Evolutionary conservation across 2,888 invertebrate genomes (phyloP).

Genomic region (Calliopum simillimum): DNA sequence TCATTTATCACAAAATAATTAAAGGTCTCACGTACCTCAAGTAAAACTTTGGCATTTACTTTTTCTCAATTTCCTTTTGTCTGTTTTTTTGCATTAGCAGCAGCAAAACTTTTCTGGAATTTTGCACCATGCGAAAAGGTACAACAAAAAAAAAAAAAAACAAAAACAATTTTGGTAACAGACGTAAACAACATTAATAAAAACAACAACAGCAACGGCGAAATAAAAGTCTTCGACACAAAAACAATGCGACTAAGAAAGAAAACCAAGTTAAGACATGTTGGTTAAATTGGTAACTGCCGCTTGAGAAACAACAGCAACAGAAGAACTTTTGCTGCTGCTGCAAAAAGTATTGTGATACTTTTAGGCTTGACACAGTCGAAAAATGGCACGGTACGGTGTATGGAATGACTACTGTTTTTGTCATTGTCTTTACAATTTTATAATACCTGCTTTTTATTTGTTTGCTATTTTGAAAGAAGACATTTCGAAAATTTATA

Average conservation of each 20-base stretch:
- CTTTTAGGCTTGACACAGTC: neutral
- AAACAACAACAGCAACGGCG: no score
- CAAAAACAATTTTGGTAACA: no score
- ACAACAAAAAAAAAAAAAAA: no score
- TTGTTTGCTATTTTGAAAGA: neutral
- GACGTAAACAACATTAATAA: no score
- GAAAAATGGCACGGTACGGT: neutral
- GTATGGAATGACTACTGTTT: neutral
- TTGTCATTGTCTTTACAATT: neutral
- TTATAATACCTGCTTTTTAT: constrained; percentile 15
- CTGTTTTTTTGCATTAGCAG: no score
- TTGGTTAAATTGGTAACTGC: no score
- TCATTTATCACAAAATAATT: constrained; percentile 66
- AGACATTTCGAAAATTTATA: constrained; percentile 30
- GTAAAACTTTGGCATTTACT: constrained; percentile 41
- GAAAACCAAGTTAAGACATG: no score
- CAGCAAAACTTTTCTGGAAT: neutral
- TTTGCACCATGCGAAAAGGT: no score
- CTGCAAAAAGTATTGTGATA: neutral
- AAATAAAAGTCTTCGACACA: no score
- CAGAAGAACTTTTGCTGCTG: neutral
- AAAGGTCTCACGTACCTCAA: constrained; percentile 52
- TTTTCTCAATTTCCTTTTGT: constrained; percentile 37
- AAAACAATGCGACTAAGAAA: no score
- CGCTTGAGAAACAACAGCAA: no score